Evolutionary conservation across 2,888 invertebrate genomes (phyloP).

Genomic region (Agapostemon virescens): DNA sequence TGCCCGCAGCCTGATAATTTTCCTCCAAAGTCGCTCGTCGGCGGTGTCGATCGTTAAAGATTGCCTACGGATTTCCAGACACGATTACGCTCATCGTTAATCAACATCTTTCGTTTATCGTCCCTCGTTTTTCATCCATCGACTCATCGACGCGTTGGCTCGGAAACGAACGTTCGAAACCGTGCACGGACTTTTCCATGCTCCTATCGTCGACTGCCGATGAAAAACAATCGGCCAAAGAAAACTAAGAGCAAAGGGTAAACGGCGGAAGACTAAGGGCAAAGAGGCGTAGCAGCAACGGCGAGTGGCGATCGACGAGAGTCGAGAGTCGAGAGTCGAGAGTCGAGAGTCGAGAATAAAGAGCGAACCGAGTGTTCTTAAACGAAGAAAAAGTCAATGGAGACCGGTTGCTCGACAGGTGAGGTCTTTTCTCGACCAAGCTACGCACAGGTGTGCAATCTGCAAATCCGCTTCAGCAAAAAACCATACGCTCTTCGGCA

Average conservation of each 20-base stretch:
- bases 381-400: slow-evolving; percentile 79
- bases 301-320: neutral
- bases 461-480: slow-evolving; percentile 76
- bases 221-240: neutral
- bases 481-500: slow-evolving; percentile 69
- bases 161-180: neutral
- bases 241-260: neutral
- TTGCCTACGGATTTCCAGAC: slow-evolving; percentile 47
- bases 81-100: slow-evolving; percentile 8
- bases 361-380: slow-evolving; percentile 57
- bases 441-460: slow-evolving; percentile 79
- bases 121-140: neutral
- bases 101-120: neutral
- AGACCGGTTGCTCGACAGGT: slow-evolving; percentile 80
- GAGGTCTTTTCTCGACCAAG: slow-evolving; percentile 77
- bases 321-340: slow-evolving; percentile 20
- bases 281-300: neutral
- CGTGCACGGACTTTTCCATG: neutral
- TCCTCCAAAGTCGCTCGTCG: slow-evolving; percentile 68
- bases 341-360: slow-evolving; percentile 32
- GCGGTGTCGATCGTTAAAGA: slow-evolving; percentile 74
- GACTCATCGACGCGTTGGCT: too few relatives aligned
- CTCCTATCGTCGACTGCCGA: neutral
- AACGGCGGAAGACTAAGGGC: neutral
- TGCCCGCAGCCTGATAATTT: slow-evolving; percentile 76